These are phyloP conservation scores for Channa striata DNA, from an alignment of 2,797 vertebrate genomes.

Conservation along the genomic window DNA sequence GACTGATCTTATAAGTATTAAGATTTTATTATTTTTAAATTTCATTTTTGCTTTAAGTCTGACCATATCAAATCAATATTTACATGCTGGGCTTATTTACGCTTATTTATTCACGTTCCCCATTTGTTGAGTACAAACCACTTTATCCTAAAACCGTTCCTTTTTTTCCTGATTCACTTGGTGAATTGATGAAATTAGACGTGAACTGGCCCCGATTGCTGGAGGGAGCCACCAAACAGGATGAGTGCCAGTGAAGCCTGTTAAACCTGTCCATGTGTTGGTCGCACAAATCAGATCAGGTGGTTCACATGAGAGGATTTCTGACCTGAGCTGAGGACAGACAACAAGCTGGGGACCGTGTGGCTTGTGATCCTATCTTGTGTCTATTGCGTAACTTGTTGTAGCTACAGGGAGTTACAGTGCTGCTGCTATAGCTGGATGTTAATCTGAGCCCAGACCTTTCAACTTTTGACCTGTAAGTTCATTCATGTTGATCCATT, in stretches of 20 bases:
- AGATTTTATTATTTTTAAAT: too few species aligned
- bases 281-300: conserved; percentile 27
- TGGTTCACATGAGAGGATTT: conserved; percentile 35
- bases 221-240: not conserved
- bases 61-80: too few species aligned
- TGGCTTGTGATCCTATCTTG: conserved; percentile 14
- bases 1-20: too few species aligned
- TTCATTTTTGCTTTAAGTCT: too few species aligned
- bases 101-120: too few species aligned
- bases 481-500: not conserved
- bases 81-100: too few species aligned
- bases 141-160: too few species aligned
- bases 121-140: too few species aligned
- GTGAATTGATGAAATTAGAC: not conserved
- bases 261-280: conserved; percentile 36
- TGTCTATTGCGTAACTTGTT: conserved; percentile 12
- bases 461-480: conserved; percentile 3
- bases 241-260: conserved; percentile 13
- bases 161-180: not conserved
- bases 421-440: not conserved
- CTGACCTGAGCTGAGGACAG: conserved; percentile 38
- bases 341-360: conserved; percentile 37
- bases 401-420: conserved; percentile 1
- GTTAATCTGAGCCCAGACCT: not conserved
- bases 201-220: not conserved